These are phyloP conservation scores for Atherinomorus stipes DNA, from an alignment of 2,113 vertebrate genomes.

Conservation along the genomic window DNA sequence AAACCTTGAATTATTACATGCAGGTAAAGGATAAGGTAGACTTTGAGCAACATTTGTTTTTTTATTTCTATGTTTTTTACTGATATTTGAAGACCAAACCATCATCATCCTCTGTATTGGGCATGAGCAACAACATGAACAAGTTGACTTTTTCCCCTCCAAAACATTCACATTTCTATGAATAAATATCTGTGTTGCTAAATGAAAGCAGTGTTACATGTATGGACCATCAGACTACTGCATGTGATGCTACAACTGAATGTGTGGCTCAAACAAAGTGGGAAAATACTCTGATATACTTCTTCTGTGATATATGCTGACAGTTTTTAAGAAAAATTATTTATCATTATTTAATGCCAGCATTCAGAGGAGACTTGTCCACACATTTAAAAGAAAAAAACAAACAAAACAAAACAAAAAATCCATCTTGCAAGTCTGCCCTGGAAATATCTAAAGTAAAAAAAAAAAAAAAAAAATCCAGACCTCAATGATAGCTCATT, in stretches of 20 bases:
- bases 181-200: constrained; percentile 11
- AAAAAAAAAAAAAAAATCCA: no score
- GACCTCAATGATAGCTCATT: no score
- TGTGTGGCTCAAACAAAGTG: constrained; percentile 4
- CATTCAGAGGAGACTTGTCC: neutral
- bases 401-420: no score
- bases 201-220: constrained; percentile 28
- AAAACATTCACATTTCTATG: constrained; percentile 46
- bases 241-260: neutral
- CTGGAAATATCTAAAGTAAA: neutral
- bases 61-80: constrained; percentile 58
- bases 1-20: constrained; percentile 75
- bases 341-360: constrained; percentile 3
- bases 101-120: constrained; percentile 14
- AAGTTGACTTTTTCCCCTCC: neutral
- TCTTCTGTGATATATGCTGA: constrained; percentile 5
- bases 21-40: constrained; percentile 50
- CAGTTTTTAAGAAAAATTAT: constrained; percentile 2
- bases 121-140: constrained; percentile 43
- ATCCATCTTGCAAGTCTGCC: neutral
- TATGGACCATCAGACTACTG: constrained; percentile 1
- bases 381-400: neutral
- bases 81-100: constrained; percentile 42
- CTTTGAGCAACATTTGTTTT: constrained; percentile 56
- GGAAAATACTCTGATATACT: neutral